Evolutionary conservation across 2,113 vertebrate genomes (phyloP).

Genomic region (Otocyon megalotis): DNA sequence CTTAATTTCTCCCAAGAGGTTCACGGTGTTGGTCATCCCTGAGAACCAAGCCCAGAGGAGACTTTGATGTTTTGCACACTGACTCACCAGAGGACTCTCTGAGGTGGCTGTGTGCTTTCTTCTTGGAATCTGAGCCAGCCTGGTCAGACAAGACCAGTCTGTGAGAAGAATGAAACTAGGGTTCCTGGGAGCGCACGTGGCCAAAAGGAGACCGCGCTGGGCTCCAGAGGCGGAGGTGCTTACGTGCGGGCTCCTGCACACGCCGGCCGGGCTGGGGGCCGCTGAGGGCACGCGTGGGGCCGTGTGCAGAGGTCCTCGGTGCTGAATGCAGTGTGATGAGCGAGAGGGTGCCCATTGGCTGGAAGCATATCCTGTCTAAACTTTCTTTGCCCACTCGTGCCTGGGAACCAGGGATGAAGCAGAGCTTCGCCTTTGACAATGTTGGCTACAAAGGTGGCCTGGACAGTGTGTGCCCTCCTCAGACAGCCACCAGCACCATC

Average conservation of each 20-base stretch:
- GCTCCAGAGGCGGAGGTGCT: constrained; percentile 57
- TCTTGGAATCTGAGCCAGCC: neutral
- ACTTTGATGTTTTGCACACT: neutral
- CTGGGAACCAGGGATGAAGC: constrained; percentile 81
- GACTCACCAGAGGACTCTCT: neutral
- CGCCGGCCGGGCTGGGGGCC: constrained; percentile 65
- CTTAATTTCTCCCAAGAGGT: neutral
- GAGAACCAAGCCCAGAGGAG: neutral
- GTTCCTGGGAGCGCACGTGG: constrained; percentile 55
- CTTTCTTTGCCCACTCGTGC: constrained; percentile 60
- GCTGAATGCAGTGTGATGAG: neutral
- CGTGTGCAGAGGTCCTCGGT: constrained; percentile 82
- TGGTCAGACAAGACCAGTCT: neutral
- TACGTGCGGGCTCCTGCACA: constrained; percentile 50
- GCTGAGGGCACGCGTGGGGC: neutral
- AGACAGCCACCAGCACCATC: constrained; percentile 78
- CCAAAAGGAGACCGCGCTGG: constrained; percentile 19
- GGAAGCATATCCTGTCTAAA: constrained; percentile 79
- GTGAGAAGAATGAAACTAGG: neutral
- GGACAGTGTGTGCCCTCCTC: constrained; percentile 71
- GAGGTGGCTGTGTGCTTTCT: neutral
- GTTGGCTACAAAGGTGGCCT: constrained; percentile 90
- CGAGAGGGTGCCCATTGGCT: constrained; percentile 71
- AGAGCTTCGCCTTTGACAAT: constrained; percentile 91
- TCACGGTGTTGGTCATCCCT: neutral